Percentiles rank a stretch among this genome's conserved stretches.
These are phyloP conservation scores for Troides helena DNA, from an alignment of 2,888 invertebrate genomes.

Conservation along the genomic window DNA sequence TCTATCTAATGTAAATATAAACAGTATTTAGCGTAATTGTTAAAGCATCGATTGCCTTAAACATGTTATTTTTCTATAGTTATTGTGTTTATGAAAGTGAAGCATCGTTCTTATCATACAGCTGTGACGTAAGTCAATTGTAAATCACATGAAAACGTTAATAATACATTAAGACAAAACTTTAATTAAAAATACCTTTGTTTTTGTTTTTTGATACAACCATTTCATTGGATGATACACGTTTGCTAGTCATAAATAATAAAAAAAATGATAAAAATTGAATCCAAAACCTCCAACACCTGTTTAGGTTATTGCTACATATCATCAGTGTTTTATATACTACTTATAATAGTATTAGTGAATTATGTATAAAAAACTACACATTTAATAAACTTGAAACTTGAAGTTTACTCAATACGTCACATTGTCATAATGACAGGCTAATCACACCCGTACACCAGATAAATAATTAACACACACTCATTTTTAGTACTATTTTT, in stretches of 20 bases:
- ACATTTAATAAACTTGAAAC: background rate
- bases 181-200: constrained; percentile 44
- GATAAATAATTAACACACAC: too few relatives aligned
- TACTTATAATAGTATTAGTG: background rate
- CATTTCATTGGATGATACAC: constrained; percentile 51
- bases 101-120: background rate
- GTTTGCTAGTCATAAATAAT: constrained; percentile 47
- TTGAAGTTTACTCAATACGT: constrained; percentile 1
- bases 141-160: background rate
- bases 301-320: constrained; percentile 7
- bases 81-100: too few relatives aligned
- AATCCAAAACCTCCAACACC: constrained; percentile 1
- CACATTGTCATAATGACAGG: background rate
- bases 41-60: too few relatives aligned
- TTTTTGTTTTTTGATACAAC: constrained; percentile 59
- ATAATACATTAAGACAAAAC: background rate
- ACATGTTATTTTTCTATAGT: too few relatives aligned
- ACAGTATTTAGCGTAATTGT: too few relatives aligned
- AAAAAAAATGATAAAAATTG: constrained; percentile 7
- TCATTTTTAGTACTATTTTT: too few relatives aligned
- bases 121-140: background rate
- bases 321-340: background rate
- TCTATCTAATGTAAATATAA: too few relatives aligned
- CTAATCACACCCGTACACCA: too few relatives aligned
- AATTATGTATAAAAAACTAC: background rate